Evolutionary conservation across 2,888 invertebrate genomes (phyloP).

Genomic region (Eristalis intricaria): DNA sequence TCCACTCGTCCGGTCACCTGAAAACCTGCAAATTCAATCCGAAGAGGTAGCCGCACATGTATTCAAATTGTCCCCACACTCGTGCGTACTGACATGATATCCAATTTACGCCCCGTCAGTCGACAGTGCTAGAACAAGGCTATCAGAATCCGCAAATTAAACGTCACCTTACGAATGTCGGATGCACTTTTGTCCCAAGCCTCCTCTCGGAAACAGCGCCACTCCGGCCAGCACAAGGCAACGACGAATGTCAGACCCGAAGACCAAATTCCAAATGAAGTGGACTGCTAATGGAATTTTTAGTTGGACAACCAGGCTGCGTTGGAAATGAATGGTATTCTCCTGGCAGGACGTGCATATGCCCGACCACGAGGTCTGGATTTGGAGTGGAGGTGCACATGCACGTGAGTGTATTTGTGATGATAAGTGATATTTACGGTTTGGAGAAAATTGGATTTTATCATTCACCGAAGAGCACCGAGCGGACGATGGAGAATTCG

Average conservation of each 20-base stretch:
- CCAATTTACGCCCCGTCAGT: background rate
- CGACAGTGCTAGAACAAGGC: background rate
- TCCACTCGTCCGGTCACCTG: background rate
- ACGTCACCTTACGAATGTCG: conserved; percentile 37
- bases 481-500: conserved; percentile 33
- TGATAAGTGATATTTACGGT: conserved; percentile 61
- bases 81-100: background rate
- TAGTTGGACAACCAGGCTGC: conserved; percentile 58
- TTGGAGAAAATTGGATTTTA: conserved; percentile 57
- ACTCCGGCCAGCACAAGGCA: background rate
- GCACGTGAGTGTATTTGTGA: conserved; percentile 22
- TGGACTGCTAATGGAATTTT: conserved; percentile 65
- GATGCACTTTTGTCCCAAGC: conserved; percentile 1
- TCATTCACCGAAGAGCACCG: background rate
- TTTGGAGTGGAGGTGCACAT: background rate
- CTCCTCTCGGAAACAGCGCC: conserved; percentile 11
- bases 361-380: background rate
- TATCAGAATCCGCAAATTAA: conserved; percentile 24
- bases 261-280: conserved; percentile 43
- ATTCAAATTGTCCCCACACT: background rate
- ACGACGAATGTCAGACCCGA: conserved; percentile 18
- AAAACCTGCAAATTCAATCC: background rate
- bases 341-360: background rate
- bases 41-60: background rate
- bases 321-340: conserved; percentile 36